A percentile compares a stretch with the other conserved stretches of the same genome.
Conservation (phyloP, 1,140 invertebrate genomes). For the Riptortus pedestris region DNA sequence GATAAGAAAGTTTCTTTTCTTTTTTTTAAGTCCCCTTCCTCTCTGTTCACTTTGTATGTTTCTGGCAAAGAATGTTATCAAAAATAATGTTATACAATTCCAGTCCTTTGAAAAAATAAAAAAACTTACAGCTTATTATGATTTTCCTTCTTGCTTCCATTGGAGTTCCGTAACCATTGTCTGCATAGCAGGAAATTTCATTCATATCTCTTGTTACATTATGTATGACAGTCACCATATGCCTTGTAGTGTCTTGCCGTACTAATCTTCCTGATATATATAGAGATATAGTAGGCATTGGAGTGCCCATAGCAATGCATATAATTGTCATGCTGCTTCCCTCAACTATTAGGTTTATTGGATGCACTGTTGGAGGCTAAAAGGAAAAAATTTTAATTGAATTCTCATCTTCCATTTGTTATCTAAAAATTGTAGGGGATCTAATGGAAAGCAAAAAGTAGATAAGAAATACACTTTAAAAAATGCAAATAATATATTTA, state of each 20-base stretch:
- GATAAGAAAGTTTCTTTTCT: too few species aligned
- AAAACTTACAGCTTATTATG: slow-evolving; percentile 62
- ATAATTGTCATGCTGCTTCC: slow-evolving; percentile 72
- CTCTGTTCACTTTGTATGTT: too few species aligned
- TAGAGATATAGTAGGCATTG: slow-evolving; percentile 67
- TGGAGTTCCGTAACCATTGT: slow-evolving; percentile 72
- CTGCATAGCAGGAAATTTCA: slow-evolving; percentile 70
- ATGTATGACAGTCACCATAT: slow-evolving; percentile 69
- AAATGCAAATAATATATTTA: not conserved
- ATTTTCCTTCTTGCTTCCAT: slow-evolving; percentile 67
- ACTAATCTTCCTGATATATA: slow-evolving; percentile 65
- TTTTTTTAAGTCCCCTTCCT: too few species aligned
- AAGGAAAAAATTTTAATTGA: slow-evolving; percentile 32
- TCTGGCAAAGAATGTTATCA: too few species aligned
- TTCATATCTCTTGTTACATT: slow-evolving; percentile 73
- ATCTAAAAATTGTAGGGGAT: not conserved
- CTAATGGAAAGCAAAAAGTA: not conserved
- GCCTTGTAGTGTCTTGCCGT: slow-evolving; percentile 59
- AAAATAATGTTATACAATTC: too few species aligned
- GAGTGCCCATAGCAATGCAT: slow-evolving; percentile 71
- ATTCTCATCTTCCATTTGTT: too few species aligned
- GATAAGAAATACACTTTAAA: not conserved
- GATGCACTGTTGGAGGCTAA: slow-evolving; percentile 68
- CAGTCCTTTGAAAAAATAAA: too few species aligned
- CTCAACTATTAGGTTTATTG: slow-evolving; percentile 66